Evolutionary conservation across 2,888 invertebrate species (phyloP).

Genomic region (Julus scandinavius): DNA sequence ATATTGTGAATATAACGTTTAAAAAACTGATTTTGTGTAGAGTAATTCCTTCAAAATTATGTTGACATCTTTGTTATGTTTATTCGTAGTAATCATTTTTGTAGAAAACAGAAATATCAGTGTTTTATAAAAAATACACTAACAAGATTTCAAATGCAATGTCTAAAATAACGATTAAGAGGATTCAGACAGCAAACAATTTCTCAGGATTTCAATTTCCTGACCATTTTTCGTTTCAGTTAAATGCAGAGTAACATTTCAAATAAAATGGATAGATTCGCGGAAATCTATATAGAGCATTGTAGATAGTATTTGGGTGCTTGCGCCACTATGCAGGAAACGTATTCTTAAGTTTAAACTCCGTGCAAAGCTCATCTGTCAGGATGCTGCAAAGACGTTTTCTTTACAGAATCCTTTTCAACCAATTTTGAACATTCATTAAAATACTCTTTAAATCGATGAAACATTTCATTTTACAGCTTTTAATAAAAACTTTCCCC

Average conservation of each 20-base stretch:
- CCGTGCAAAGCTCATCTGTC: background rate
- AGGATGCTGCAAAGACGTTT: background rate
- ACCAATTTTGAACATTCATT: constrained; percentile 28
- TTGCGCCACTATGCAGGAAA: background rate
- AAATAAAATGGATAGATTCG: background rate
- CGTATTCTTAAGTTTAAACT: background rate
- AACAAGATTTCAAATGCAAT: background rate
- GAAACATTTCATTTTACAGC: constrained; percentile 34
- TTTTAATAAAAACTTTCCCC: constrained; percentile 40
- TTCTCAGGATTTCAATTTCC: constrained; percentile 24
- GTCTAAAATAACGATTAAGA: background rate
- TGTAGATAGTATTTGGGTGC: background rate
- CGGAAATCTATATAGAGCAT: background rate
- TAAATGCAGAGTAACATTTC: background rate
- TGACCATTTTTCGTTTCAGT: constrained; percentile 2
- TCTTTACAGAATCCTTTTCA: background rate
- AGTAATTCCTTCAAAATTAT: too few species aligned
- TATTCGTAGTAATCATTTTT: background rate
- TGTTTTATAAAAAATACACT: background rate
- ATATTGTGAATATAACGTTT: too few species aligned
- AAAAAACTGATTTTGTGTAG: too few species aligned
- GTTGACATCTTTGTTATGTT: too few species aligned
- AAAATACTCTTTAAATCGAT: constrained; percentile 13
- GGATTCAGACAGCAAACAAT: background rate
- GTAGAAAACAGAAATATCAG: background rate